phyloP scores from a whole-genome alignment of 2,797 vertebrate species.

The Emys orbicularis region DNA sequence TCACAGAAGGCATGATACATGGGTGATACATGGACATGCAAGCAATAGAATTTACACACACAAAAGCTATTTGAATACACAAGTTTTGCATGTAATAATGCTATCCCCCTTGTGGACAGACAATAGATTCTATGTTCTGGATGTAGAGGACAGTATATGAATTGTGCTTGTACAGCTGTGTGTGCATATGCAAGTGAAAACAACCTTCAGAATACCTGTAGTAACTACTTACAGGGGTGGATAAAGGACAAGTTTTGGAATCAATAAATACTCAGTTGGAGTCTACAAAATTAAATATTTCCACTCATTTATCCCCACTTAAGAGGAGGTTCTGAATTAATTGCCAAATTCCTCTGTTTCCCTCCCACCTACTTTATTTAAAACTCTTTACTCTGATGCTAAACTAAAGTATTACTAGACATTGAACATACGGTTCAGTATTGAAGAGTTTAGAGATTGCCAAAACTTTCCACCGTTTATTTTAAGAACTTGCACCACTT shows the following conservation, averaged over 20 bases:
- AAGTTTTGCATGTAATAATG: neutral
- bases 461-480: neutral
- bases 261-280: neutral
- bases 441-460: neutral
- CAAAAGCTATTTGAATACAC: fast-evolving
- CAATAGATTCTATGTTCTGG: neutral
- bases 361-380: neutral
- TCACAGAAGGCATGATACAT: no score
- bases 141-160: neutral
- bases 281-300: neutral
- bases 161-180: neutral
- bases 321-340: neutral
- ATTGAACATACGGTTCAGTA: neutral
- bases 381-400: neutral
- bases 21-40: no score
- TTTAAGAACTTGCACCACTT: neutral
- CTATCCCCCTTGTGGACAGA: neutral
- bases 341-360: neutral
- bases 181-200: fast-evolving
- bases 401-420: neutral
- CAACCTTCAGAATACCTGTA: neutral
- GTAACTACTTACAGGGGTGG: neutral
- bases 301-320: neutral
- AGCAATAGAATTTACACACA: neutral
- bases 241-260: neutral